Base-by-base conservation (phyloP, 2,797 vertebrate genomes). In the Vultur gryphus region DNA sequence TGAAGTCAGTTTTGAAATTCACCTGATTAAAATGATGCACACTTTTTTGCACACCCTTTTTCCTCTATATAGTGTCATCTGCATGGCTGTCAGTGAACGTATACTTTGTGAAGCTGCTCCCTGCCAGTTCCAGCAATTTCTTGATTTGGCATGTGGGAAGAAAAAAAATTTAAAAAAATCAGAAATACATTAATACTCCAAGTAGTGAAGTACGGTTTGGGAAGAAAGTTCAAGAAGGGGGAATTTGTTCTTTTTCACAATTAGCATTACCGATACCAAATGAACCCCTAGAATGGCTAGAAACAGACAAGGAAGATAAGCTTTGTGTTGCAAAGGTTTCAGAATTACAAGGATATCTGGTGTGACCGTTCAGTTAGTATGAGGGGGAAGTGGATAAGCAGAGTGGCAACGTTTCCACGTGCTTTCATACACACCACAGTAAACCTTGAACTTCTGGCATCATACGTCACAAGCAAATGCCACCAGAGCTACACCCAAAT, bases 321-420 rank as follows among this genome's bases (percentile, higher is more conserved):
- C 25, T 84, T 59, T 73, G 33, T 62, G 48, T 52, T 83, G 48
- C 49, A 28, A 28, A 64, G 49, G 16, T 66, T 87, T 72, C 76
- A 62, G 29, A 80, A 72, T 25, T 23, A 43, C 79, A 20, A 16
- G n/a, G 43, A 13, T 48, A 41, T 33, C 49, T 57, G 62, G 19
- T 39, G 7, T 3, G n/a, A 57, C 25, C 0, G 1, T 21, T 24
- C n/a, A 17, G 33, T n/a, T 13, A 24, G 66, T 16, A 35, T 1
- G 5, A 52, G 16, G 18, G 18, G n/a, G 14, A 29, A n/a, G 24
- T 3, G 13, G 35, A 51, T 51, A 28, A 76, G 71, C 39, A 51
- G 49, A 31, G 23, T 18, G 55, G 65, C 29, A 48, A 35, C 0
- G 21, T 48, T 85, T 57, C 54, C 66, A 29, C 1, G 7, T 10